Evolutionary conservation across 2,113 vertebrate genomes (phyloP), one percentile per base, ranked within the genome.

Genomic region (Urocynchramus pylzowi): DNA sequence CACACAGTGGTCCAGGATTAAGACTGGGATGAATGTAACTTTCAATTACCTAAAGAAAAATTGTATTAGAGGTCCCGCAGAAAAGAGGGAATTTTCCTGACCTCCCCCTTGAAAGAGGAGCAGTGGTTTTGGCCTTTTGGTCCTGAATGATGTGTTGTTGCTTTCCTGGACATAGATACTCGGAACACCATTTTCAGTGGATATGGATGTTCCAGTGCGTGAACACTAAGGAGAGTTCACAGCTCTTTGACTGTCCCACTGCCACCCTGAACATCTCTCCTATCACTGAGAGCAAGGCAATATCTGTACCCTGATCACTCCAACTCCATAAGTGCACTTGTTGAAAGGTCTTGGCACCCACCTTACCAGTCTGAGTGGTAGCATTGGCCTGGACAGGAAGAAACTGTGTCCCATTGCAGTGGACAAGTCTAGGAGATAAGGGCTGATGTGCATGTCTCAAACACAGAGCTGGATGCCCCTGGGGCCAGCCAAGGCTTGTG

Each of bases 241-340:
- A 60, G 57, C 22, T 37, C 19, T 11, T 59, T 17, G 14, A 33
- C 30, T 44, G 30, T 64, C 30, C 28, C 63, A 12, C 15, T 65
- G 7, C 21, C 30, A 44, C 63, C 30, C 21, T 11, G 30, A 65
- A 44, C 10, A 24, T 23, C 21, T 23, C 9, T 44, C 10, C 63
- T 31, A 33, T 21, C 6, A 8, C 41, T 64, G 14, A 44, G 30
- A 44, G 41, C 30, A 23, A 31, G 30, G 14, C 14, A 33, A 12
- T 31, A 23, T 33, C 30, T 33, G 41, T 31, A 65, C 15, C 16
- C 24, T 27, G 35, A 60, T 39, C 16, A 5, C 35, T 60, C 6
- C 35, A 18, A 37, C 19, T 60, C 24, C 35, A 60, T 19, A 1
- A 2, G 1, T 1, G 1, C 59, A 39, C 27, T 60, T 60, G 24